A percentile compares a stretch with the other conserved stretches of the same genome.
Conservation (phyloP, 1,140 invertebrate genomes). For the Pinna nobilis region DNA sequence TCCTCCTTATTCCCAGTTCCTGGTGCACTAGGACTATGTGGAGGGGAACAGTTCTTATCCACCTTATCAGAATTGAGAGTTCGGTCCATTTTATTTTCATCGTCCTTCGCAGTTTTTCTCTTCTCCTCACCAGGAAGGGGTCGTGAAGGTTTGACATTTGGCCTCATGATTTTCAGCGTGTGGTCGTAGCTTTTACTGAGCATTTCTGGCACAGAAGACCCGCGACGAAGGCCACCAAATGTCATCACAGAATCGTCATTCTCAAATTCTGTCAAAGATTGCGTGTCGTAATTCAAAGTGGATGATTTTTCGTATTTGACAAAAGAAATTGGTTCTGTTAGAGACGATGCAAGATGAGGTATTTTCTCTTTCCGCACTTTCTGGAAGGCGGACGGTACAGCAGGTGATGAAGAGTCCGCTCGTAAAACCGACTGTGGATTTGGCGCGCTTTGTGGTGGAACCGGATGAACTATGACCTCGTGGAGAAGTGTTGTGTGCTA, state of each 20-base stretch:
- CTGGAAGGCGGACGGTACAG: too few species aligned
- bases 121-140: too few species aligned
- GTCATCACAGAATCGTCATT: constrained; percentile 33
- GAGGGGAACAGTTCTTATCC: too few species aligned
- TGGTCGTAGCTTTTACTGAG: constrained; percentile 43
- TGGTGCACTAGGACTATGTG: too few species aligned
- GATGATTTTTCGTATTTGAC: neutral
- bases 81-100: neutral
- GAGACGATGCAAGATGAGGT: neutral
- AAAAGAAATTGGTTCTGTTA: neutral
- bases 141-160: neutral
- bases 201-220: constrained; percentile 51
- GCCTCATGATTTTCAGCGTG: constrained; percentile 10
- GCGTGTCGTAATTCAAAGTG: constrained; percentile 11
- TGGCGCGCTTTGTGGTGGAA: constrained; percentile 3
- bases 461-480: too few species aligned
- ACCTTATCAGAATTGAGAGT: too few species aligned
- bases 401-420: neutral
- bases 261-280: constrained; percentile 27
- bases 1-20: neutral
- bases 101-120: too few species aligned
- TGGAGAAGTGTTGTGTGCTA: too few species aligned
- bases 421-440: neutral
- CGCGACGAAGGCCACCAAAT: constrained; percentile 43
- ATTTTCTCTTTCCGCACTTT: neutral